Conservation (phyloP, 2,797 vertebrate species). For the Gambusia yucatana region DNA sequence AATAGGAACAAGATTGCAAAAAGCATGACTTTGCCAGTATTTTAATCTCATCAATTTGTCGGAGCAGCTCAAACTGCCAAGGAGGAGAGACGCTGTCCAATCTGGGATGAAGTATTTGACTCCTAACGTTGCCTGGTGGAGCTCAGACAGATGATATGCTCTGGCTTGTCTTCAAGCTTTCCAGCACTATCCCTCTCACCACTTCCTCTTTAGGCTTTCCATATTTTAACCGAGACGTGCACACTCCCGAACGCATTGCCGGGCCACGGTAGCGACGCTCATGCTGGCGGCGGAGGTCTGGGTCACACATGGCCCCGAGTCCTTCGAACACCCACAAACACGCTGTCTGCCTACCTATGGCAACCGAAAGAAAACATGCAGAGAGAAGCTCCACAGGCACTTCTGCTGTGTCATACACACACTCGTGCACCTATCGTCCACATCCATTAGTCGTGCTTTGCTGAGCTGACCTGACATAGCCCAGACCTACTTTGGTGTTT, state of each 20-base stretch:
- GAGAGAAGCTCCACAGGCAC: slow-evolving; percentile 11
- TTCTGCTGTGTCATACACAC: slow-evolving; percentile 13
- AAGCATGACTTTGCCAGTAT: slow-evolving; percentile 13
- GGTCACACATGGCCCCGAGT: slow-evolving; percentile 48
- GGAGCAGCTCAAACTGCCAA: slow-evolving; percentile 26
- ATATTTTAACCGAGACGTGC: background rate
- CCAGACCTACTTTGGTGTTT: slow-evolving; percentile 57
- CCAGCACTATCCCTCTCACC: background rate
- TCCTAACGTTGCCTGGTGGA: background rate
- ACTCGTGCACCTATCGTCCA: slow-evolving; percentile 60
- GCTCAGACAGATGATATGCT: slow-evolving; percentile 12
- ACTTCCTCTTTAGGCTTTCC: slow-evolving; percentile 1
- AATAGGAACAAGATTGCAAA: slow-evolving; percentile 16
- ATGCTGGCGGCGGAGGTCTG: slow-evolving; percentile 46
- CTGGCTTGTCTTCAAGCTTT: slow-evolving; percentile 9
- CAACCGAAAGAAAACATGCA: background rate
- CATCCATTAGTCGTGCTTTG: slow-evolving; percentile 66
- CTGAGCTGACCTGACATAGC: slow-evolving; percentile 53
- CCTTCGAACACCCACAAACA: slow-evolving; percentile 8
- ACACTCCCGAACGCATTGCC: slow-evolving; percentile 14
- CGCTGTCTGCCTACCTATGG: slow-evolving; percentile 35
- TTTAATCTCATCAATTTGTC: slow-evolving; percentile 39
- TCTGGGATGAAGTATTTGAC: slow-evolving; percentile 23
- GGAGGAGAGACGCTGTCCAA: slow-evolving; percentile 11
- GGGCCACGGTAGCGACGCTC: slow-evolving; percentile 28